Evolutionary conservation across 2,797 vertebrate species (phyloP).

Genomic region (Avahi laniger): DNA sequence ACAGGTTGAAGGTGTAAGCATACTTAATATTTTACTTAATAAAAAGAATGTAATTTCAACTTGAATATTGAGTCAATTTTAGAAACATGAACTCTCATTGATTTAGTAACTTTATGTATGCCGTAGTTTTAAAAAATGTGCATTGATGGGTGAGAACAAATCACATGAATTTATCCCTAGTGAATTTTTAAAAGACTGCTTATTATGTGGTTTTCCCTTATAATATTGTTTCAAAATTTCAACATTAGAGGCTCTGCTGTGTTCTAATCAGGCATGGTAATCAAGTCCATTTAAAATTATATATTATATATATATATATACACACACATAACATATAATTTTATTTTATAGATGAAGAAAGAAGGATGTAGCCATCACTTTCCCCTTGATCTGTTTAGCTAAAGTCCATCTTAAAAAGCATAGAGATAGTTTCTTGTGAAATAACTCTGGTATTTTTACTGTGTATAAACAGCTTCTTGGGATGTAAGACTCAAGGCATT

Average conservation of each 20-base stretch:
- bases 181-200: not conserved
- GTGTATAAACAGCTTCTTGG: not conserved
- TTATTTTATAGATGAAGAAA: not conserved
- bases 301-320: not conserved
- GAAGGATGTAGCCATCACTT: not conserved
- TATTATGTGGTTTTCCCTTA: not conserved
- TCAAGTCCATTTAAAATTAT: not conserved
- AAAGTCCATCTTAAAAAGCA: not conserved
- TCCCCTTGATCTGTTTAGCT: not conserved
- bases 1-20: not conserved
- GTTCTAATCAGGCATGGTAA: not conserved
- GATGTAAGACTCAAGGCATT: conserved; percentile 19
- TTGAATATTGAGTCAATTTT: not conserved
- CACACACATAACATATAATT: not conserved
- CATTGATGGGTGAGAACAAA: not conserved
- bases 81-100: not conserved
- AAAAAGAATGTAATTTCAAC: not conserved
- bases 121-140: not conserved
- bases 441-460: conserved; percentile 48
- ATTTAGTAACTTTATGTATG: not conserved
- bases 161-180: not conserved
- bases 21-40: not conserved
- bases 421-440: conserved; percentile 18
- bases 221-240: not conserved
- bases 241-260: not conserved